Conservation (phyloP, 2,888 invertebrate species). For the Phortica okadai region DNA sequence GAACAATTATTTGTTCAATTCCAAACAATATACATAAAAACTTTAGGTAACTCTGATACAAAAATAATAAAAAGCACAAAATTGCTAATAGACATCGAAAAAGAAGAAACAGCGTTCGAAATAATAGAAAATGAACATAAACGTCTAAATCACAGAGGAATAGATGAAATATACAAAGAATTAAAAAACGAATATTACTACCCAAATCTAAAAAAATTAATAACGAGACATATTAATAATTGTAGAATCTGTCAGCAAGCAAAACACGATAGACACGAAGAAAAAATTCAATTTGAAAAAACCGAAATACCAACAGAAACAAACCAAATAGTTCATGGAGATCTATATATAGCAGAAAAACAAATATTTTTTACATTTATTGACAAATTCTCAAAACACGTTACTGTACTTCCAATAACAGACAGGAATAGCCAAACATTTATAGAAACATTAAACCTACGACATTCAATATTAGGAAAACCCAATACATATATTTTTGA, state of each 20-base stretch:
- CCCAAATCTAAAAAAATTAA: slow-evolving; percentile 31
- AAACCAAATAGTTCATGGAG: slow-evolving; percentile 29
- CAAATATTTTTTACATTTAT: slow-evolving; percentile 34
- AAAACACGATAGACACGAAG: slow-evolving; percentile 27
- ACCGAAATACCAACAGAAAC: slow-evolving; percentile 11
- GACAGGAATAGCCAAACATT: too few species aligned
- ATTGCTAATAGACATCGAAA: slow-evolving; percentile 14
- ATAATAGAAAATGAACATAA: slow-evolving; percentile 7
- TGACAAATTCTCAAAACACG: slow-evolving; percentile 32
- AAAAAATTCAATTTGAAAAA: slow-evolving; percentile 22
- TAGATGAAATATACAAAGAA: slow-evolving; percentile 35
- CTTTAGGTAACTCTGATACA: not conserved
- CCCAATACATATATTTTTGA: too few species aligned
- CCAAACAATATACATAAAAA: not conserved
- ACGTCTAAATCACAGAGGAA: slow-evolving; percentile 25
- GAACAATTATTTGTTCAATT: not conserved
- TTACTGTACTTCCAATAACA: too few species aligned
- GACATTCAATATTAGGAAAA: too few species aligned
- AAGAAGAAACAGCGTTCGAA: slow-evolving; percentile 15
- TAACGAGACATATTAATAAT: slow-evolving; percentile 32
- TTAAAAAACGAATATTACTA: slow-evolving; percentile 22
- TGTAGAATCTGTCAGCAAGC: slow-evolving; percentile 22
- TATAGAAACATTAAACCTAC: too few species aligned
- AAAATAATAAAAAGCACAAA: not conserved
- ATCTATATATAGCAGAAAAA: slow-evolving; percentile 34